Evolutionary conservation across 2,888 invertebrate species (phyloP).

Genomic region (Amblyteles armatorius): DNA sequence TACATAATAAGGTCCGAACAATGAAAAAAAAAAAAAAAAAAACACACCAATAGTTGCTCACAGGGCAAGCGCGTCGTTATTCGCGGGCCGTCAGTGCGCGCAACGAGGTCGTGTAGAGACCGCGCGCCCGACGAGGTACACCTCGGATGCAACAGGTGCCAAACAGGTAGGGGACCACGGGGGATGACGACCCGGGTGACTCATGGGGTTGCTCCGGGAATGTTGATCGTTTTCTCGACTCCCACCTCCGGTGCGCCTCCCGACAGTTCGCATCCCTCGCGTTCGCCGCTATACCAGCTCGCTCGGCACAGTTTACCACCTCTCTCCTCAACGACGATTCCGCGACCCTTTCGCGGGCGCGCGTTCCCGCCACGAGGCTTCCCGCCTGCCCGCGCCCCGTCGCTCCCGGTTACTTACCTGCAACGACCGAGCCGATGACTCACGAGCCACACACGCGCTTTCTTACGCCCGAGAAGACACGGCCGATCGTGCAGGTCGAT

Average conservation of each 20-base stretch:
- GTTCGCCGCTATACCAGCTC: constrained; percentile 14
- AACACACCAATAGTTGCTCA: too few species aligned
- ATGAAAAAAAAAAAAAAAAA: neutral
- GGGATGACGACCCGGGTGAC: constrained; percentile 78
- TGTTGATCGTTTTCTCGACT: constrained; percentile 73
- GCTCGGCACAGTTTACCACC: constrained; percentile 15
- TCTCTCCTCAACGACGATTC: constrained; percentile 19
- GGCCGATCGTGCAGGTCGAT: constrained; percentile 10
- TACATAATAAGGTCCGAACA: too few species aligned
- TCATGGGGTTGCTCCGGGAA: constrained; percentile 81
- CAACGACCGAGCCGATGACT: constrained; percentile 36
- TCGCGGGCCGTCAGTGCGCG: constrained; percentile 3
- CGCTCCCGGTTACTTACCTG: constrained; percentile 21
- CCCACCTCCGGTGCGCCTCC: constrained; percentile 22
- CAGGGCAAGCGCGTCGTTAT: neutral
- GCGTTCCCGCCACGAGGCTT: constrained; percentile 4
- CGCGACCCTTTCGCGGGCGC: constrained; percentile 33
- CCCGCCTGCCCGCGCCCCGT: neutral
- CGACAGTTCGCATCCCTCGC: constrained; percentile 41
- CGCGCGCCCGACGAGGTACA: constrained; percentile 7
- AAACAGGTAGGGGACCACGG: constrained; percentile 74
- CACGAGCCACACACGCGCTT: constrained; percentile 43
- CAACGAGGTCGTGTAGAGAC: constrained; percentile 36
- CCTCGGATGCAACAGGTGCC: constrained; percentile 78
- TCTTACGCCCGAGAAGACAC: constrained; percentile 31